Evolutionary conservation across 2,113 vertebrate species (phyloP).

Genomic region (Delphinus delphis): DNA sequence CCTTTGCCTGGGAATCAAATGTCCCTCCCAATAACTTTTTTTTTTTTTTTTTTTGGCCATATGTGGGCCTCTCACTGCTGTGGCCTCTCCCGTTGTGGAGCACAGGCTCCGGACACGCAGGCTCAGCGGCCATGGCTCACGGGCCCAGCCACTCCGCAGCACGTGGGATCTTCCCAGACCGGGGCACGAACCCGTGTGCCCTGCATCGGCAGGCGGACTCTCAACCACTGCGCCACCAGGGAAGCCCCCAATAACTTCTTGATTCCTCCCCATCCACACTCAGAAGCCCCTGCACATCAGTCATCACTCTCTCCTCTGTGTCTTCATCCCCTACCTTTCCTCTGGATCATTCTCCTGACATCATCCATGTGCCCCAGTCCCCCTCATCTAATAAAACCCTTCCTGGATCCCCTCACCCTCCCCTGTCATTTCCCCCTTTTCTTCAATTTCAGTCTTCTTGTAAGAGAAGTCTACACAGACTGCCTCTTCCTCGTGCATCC

Average conservation of each 20-base stretch:
- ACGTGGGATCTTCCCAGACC: too few species aligned
- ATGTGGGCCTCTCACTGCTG: too few species aligned
- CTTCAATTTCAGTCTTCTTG: not conserved
- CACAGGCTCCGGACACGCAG: too few species aligned
- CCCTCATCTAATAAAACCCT: not conserved
- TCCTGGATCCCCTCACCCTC: not conserved
- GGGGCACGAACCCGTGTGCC: too few species aligned
- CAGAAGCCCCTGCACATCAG: not conserved
- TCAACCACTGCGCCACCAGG: too few species aligned
- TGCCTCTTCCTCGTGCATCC: not conserved
- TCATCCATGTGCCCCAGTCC: not conserved
- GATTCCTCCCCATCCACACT: not conserved
- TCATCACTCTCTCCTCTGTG: not conserved
- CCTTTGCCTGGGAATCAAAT: not conserved
- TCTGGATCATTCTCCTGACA: not conserved
- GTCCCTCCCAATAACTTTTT: not conserved
- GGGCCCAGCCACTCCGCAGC: too few species aligned
- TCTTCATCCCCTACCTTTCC: not conserved
- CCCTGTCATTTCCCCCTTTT: not conserved
- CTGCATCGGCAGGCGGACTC: too few species aligned
- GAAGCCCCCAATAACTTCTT: not conserved
- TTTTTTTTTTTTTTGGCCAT: too few species aligned
- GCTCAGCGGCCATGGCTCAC: too few species aligned
- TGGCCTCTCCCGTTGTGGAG: too few species aligned
- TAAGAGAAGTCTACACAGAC: not conserved